These are phyloP conservation scores for Genyomyrus donnyi DNA, from an alignment of 2,113 vertebrate genomes.

Conservation along the genomic window DNA sequence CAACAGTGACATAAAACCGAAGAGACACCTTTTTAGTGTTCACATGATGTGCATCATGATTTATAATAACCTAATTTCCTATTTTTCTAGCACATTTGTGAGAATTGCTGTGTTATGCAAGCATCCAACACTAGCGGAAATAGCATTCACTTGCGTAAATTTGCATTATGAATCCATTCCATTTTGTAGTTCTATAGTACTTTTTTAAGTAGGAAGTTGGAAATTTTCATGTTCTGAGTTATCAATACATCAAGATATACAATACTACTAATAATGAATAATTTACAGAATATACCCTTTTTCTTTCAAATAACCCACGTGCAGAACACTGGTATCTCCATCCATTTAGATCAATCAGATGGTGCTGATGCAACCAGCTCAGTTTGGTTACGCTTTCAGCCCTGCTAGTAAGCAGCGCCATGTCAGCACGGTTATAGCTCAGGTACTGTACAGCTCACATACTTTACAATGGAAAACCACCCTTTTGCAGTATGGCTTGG, in stretches of 20 bases:
- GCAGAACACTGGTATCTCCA: not conserved
- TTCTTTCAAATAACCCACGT: not conserved
- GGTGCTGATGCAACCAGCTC: not conserved
- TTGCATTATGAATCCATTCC: not conserved
- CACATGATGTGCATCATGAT: not conserved
- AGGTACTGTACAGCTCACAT: not conserved
- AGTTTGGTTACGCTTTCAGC: not conserved
- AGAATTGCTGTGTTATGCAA: no score
- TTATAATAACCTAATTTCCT: not conserved
- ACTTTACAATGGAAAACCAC: not conserved
- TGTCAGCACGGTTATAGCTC: not conserved
- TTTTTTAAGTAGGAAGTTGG: not conserved
- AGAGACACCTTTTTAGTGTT: not conserved
- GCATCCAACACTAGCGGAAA: not conserved
- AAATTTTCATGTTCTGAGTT: not conserved
- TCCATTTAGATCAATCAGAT: not conserved
- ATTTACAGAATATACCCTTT: not conserved
- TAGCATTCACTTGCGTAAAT: not conserved
- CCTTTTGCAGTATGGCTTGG: not conserved
- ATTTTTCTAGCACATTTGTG: no score
- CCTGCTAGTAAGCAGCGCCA: not conserved
- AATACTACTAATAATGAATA: not conserved
- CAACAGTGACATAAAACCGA: not conserved
- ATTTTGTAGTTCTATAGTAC: not conserved
- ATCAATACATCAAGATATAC: not conserved